phyloP scores from a whole-genome alignment of 2,797 vertebrate species.

The Scolopax bukidnonensis region DNA sequence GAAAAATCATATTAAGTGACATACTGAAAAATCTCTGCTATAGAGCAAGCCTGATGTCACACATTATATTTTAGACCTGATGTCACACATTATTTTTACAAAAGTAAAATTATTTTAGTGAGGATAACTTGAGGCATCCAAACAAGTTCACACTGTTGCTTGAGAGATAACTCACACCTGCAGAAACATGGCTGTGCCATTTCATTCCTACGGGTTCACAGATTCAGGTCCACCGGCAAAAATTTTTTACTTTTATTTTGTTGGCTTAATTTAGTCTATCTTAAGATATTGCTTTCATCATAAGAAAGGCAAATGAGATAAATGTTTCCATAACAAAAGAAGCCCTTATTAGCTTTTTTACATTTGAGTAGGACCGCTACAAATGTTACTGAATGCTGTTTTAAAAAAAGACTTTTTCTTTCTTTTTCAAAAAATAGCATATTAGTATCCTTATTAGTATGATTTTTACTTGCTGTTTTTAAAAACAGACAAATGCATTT shows the following conservation, averaged over 20 bases:
- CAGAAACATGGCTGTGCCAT: not conserved
- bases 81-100: not conserved
- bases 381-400: not conserved
- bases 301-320: not conserved
- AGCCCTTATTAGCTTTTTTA: accelerated
- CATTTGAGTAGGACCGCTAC: not conserved
- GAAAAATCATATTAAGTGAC: not conserved
- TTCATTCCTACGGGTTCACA: not conserved
- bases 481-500: not conserved
- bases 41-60: not conserved
- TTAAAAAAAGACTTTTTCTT: not conserved
- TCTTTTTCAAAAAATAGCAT: not conserved
- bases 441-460: accelerated
- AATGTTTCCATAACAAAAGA: not conserved
- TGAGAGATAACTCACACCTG: not conserved
- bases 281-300: not conserved
- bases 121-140: not conserved
- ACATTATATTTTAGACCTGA: not conserved
- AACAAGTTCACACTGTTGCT: not conserved
- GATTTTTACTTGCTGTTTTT: not conserved
- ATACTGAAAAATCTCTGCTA: not conserved
- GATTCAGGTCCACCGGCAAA: not conserved
- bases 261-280: not conserved
- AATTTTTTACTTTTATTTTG: not conserved
- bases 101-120: not conserved